Percentiles rank a stretch among this genome's conserved stretches.
Conservation (phyloP, 37 sponge, comb jelly and placozoan species). For the Halichondria panicea region DNA sequence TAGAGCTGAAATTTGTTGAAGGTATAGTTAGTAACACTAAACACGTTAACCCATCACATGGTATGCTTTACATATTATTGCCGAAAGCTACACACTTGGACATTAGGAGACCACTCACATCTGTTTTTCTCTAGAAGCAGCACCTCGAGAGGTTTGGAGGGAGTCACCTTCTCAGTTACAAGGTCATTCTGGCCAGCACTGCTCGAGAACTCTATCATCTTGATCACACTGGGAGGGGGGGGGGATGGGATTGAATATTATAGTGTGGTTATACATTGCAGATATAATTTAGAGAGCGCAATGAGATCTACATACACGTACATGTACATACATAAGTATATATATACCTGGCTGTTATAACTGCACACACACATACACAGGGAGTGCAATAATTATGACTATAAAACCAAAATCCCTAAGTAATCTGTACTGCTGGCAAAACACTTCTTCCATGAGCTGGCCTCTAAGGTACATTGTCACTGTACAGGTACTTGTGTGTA, state of each 20-base stretch:
- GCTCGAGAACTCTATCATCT: conserved; percentile 54
- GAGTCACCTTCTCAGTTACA: conserved; percentile 2
- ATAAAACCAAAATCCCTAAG: no score
- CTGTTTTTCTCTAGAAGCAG: conserved; percentile 73
- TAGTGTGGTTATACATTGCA: neutral
- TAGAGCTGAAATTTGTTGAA: conserved; percentile 57
- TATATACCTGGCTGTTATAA: neutral
- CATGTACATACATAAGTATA: neutral
- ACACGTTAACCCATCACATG: neutral
- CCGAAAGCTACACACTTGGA: neutral
- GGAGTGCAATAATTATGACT: no score
- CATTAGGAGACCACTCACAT: conserved; percentile 29
- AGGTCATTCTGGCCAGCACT: neutral
- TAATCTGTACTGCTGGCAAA: no score
- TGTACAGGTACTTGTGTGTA: no score
- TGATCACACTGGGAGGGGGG: conserved; percentile 45
- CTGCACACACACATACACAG: no score
- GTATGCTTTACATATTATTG: neutral
- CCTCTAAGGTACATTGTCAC: no score
- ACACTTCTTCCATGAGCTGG: no score
- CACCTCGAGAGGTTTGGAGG: conserved; percentile 77
- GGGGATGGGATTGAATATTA: neutral
- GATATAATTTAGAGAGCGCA: no score
- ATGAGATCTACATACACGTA: neutral
- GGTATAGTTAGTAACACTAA: neutral